Conservation (phyloP, 2,113 vertebrate species). For the Mesitornis unicolor region DNA sequence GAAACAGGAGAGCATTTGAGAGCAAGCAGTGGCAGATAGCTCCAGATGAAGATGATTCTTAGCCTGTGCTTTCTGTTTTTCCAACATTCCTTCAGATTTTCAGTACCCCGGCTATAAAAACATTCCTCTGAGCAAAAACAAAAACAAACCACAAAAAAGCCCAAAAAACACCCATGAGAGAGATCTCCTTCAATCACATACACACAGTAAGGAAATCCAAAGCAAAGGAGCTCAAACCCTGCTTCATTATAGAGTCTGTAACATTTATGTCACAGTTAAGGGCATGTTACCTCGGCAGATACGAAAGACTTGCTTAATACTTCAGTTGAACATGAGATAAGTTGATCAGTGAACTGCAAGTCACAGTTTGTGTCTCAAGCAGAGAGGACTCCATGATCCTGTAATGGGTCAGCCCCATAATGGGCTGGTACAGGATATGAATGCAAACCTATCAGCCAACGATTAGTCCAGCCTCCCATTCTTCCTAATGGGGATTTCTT, state of each 20-base stretch:
- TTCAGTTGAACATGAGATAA: not conserved
- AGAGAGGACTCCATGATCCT: not conserved
- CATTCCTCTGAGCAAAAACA: not conserved
- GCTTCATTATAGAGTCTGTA: not conserved
- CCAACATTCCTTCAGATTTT: not conserved
- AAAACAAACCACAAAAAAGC: too few species aligned
- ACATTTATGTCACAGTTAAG: not conserved
- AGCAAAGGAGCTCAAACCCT: not conserved
- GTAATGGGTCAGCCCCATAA: too few species aligned
- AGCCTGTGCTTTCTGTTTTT: not conserved
- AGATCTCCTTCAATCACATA: not conserved
- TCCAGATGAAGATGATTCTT: not conserved
- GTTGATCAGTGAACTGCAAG: not conserved
- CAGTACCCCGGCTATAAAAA: not conserved
- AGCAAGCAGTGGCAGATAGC: not conserved
- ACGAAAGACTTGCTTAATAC: not conserved
- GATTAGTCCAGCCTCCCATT: not conserved
- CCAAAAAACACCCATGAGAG: too few species aligned
- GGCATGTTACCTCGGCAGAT: not conserved
- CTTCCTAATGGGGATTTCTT: not conserved
- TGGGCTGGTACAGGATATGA: not conserved
- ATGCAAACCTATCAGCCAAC: not conserved
- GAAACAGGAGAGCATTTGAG: not conserved
- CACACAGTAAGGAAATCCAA: not conserved
- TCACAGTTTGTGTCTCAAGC: not conserved